Percentiles rank a stretch among this genome's conserved stretches.
phyloP scores from a whole-genome alignment of 2,797 vertebrate species.

The Coregonus ussuriensis region DNA sequence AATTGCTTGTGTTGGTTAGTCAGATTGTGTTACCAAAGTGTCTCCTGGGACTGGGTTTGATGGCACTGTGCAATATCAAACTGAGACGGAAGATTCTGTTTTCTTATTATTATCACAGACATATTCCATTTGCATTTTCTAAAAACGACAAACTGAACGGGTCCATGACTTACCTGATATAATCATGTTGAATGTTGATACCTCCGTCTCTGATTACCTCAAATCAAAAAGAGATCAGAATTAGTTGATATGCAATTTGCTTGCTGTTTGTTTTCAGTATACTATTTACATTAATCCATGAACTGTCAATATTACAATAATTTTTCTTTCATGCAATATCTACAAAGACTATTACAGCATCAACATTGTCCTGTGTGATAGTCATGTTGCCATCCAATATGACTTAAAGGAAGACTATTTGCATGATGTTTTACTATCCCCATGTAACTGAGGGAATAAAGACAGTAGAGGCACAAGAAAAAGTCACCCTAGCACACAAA shows the following conservation, averaged over 20 bases:
- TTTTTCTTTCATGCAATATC: background rate
- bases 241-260: background rate
- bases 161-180: slow-evolving; percentile 41
- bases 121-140: slow-evolving; percentile 48
- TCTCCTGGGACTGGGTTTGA: slow-evolving; percentile 70
- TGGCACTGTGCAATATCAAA: slow-evolving; percentile 59
- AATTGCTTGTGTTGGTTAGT: slow-evolving; percentile 75
- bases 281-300: background rate
- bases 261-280: background rate
- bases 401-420: background rate
- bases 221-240: slow-evolving; percentile 15
- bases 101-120: slow-evolving; percentile 52
- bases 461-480: background rate
- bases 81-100: slow-evolving; percentile 60
- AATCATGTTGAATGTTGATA: slow-evolving; percentile 28
- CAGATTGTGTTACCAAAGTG: slow-evolving; percentile 69
- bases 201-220: background rate
- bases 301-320: background rate
- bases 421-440: background rate
- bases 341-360: background rate
- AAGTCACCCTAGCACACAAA: background rate
- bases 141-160: slow-evolving; percentile 19
- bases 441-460: too few species aligned
- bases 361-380: too few species aligned
- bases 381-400: background rate